Conservation (phyloP, 2,888 invertebrate species). For the Dynastes maya region DNA sequence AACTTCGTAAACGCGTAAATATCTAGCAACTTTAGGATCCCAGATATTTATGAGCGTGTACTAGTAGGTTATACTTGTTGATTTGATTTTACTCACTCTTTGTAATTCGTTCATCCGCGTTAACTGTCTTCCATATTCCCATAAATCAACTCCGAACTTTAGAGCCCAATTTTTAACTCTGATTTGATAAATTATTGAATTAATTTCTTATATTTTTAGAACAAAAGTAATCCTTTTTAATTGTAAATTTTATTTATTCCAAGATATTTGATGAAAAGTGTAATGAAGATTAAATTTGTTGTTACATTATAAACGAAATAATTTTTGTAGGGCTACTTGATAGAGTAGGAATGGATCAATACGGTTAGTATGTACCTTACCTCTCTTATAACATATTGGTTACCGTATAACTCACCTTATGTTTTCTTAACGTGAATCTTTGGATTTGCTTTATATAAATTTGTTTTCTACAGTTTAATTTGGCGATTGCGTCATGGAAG, state of each 20-base stretch:
- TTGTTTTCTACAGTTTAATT: no score
- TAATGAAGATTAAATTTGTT: neutral
- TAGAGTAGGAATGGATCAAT: constrained; percentile 49
- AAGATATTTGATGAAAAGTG: no score
- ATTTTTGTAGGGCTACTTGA: constrained; percentile 34
- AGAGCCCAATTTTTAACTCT: constrained; percentile 95
- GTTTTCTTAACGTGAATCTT: neutral
- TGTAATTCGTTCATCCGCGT: constrained; percentile 92
- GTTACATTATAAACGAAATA: neutral
- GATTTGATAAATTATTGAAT: constrained; percentile 58
- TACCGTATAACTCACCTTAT: constrained; percentile 34
- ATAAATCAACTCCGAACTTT: constrained; percentile 91
- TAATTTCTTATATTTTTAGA: no score
- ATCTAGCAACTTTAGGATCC: no score
- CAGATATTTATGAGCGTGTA: no score
- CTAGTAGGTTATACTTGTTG: constrained; percentile 10
- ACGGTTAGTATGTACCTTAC: constrained; percentile 46
- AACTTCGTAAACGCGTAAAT: no score
- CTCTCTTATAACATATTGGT: constrained; percentile 47
- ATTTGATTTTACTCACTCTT: constrained; percentile 76
- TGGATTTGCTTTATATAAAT: neutral
- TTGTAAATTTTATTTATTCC: no score
- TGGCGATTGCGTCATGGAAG: no score
- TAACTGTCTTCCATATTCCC: constrained; percentile 90
- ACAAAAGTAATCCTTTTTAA: no score